These are phyloP conservation scores for Lysandra coridon DNA, from an alignment of 2,888 invertebrate species.

Conservation along the genomic window DNA sequence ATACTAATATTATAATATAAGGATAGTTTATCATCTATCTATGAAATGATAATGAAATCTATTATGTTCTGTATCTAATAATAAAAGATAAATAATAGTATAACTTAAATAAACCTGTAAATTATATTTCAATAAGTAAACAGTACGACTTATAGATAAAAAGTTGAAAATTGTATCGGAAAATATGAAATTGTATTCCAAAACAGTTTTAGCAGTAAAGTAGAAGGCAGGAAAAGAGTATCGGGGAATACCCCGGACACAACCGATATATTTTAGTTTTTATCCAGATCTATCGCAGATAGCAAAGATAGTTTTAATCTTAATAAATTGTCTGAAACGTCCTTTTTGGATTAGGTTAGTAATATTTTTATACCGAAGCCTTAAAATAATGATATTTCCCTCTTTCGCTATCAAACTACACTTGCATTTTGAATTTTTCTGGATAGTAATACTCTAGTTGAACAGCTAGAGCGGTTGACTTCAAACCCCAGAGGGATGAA, in stretches of 20 bases:
- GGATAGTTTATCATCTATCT: too few relatives aligned
- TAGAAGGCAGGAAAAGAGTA: slow-evolving; percentile 14
- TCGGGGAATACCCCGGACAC: neutral
- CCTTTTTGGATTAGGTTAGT: neutral
- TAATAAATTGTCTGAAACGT: neutral
- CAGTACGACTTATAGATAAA: neutral
- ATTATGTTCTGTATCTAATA: too few relatives aligned
- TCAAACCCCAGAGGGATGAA: slow-evolving; percentile 3
- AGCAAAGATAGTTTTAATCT: neutral
- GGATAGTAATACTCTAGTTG: slow-evolving; percentile 9
- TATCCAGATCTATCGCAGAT: neutral
- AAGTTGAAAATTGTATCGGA: neutral
- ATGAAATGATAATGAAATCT: too few relatives aligned
- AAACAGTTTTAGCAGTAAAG: slow-evolving; percentile 10
- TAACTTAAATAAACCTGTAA: neutral
- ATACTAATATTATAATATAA: too few relatives aligned
- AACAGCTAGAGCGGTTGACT: neutral
- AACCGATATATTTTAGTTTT: slow-evolving; percentile 17
- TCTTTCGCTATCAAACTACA: neutral
- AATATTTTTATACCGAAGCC: neutral
- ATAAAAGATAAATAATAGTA: too few relatives aligned
- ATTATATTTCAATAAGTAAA: neutral
- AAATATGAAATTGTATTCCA: slow-evolving; percentile 18
- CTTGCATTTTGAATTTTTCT: slow-evolving; percentile 7
- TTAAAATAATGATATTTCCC: neutral